Evolutionary conservation across 1,140 invertebrate species (phyloP).

Genomic region (Tigriopus japonicus): DNA sequence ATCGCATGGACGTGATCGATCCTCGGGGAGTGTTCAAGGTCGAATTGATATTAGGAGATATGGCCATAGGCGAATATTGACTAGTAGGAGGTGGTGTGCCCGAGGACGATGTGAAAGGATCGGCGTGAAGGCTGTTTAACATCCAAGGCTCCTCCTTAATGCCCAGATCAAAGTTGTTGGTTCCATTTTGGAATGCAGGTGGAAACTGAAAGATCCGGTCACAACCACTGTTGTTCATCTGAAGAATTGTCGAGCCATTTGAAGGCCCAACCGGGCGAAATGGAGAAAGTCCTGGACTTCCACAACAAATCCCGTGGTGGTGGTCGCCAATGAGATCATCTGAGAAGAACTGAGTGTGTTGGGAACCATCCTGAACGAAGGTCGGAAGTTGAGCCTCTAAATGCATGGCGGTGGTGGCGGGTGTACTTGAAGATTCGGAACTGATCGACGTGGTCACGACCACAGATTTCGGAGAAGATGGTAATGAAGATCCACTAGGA

Average conservation of each 20-base stretch:
- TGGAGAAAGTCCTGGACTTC: background rate
- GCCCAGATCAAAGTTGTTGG: background rate
- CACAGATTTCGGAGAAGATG: no score
- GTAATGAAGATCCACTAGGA: no score
- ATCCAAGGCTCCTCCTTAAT: background rate
- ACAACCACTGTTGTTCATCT: no score
- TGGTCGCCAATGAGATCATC: background rate
- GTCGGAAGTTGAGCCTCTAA: no score
- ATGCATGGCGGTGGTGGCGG: no score
- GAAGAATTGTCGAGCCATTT: no score
- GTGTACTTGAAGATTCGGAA: no score
- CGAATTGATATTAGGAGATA: background rate
- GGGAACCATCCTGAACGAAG: no score
- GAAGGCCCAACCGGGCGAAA: background rate
- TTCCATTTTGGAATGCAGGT: no score
- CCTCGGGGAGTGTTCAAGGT: conserved; percentile 4
- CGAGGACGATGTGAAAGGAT: background rate
- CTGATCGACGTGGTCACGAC: no score
- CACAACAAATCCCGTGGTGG: background rate
- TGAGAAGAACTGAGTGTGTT: no score
- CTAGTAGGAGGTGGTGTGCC: background rate
- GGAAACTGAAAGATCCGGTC: no score
- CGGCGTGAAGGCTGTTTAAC: background rate
- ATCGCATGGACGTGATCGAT: background rate
- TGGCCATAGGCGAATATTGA: background rate